A percentile compares a stretch with the other conserved stretches of the same genome.
phyloP scores from a whole-genome alignment of 2,888 invertebrate species.

The Meghimatium bilineatum region DNA sequence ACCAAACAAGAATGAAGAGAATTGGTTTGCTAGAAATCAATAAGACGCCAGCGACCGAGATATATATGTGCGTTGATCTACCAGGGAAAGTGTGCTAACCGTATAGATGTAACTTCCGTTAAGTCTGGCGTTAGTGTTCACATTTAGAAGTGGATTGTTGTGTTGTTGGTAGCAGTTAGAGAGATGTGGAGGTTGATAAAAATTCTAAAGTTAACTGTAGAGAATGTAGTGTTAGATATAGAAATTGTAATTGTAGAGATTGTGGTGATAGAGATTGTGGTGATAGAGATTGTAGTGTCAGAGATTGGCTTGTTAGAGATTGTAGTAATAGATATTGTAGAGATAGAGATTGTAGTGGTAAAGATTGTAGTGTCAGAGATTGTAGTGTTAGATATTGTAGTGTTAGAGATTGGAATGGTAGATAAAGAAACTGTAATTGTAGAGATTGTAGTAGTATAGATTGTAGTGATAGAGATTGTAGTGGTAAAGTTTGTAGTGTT shows the following conservation, averaged over 20 bases:
- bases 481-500: slow-evolving; percentile 11
- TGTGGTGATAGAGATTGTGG: not conserved
- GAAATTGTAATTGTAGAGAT: slow-evolving; percentile 8
- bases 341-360: slow-evolving; percentile 1
- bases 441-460: slow-evolving; percentile 20
- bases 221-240: slow-evolving; percentile 18
- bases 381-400: not conserved
- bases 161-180: slow-evolving; percentile 20
- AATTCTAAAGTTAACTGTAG: not conserved
- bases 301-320: not conserved
- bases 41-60: too few relatives aligned
- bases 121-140: not conserved
- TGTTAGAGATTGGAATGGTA: not conserved
- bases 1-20: too few relatives aligned
- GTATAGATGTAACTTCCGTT: too few relatives aligned
- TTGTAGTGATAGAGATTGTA: slow-evolving; percentile 27
- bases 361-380: not conserved
- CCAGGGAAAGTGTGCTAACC: too few relatives aligned
- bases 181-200: slow-evolving; percentile 3
- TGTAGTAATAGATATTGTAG: not conserved
- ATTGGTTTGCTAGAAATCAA: too few relatives aligned
- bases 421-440: not conserved
- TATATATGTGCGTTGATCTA: too few relatives aligned
- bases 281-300: not conserved
- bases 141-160: not conserved